Evolutionary conservation across 1,140 invertebrate species (phyloP).

Genomic region (Cotesia glomerata): DNA sequence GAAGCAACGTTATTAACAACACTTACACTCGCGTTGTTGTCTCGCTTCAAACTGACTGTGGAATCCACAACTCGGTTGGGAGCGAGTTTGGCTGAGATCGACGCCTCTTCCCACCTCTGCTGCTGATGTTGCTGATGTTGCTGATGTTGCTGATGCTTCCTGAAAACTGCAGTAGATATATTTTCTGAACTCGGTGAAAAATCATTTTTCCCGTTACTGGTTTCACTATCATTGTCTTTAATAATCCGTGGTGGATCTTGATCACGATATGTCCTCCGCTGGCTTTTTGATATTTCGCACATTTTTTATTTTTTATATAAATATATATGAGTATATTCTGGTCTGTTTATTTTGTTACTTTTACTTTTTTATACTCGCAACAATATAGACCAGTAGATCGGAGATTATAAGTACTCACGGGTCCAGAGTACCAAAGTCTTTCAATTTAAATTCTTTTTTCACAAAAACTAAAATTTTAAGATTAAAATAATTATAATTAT

Average conservation of each 20-base stretch:
- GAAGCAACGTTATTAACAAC: slow-evolving; percentile 35
- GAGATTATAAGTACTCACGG: too few species aligned
- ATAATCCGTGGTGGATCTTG: slow-evolving; percentile 54
- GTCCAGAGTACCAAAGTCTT: too few species aligned
- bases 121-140: background rate
- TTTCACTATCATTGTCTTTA: slow-evolving; percentile 31
- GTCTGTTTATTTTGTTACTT: background rate
- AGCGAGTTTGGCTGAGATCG: slow-evolving; percentile 26
- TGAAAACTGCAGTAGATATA: slow-evolving; percentile 42
- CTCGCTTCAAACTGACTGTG: slow-evolving; percentile 46
- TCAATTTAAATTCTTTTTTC: too few species aligned
- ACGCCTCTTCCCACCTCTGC: slow-evolving; percentile 30
- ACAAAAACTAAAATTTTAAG: too few species aligned
- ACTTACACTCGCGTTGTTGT: slow-evolving; percentile 43
- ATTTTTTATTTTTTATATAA: slow-evolving; percentile 26
- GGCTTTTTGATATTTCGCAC: slow-evolving; percentile 52
- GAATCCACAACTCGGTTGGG: slow-evolving; percentile 19
- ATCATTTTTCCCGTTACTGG: slow-evolving; percentile 42
- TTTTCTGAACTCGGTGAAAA: slow-evolving; percentile 45
- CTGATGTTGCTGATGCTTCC: slow-evolving; percentile 35
- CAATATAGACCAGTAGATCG: background rate
- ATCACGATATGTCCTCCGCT: slow-evolving; percentile 51
- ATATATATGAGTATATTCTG: background rate
- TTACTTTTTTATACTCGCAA: background rate
- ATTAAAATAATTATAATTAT: background rate